Evolutionary conservation across 2,888 invertebrate genomes (phyloP).

Genomic region (Drosophila aldrichi): DNA sequence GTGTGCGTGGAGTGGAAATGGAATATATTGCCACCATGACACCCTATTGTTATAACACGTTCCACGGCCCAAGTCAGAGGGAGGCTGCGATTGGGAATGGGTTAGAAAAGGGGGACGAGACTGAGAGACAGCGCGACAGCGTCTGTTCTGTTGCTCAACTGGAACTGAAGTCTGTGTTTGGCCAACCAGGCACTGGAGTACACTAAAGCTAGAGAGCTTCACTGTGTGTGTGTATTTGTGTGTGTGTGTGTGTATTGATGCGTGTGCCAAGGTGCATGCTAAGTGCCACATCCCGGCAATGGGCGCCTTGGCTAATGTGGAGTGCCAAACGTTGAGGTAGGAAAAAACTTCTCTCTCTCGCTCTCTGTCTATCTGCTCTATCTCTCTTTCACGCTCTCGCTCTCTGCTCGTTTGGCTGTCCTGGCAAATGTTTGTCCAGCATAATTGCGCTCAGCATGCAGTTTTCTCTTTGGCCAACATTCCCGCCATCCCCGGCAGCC

Average conservation of each 20-base stretch:
- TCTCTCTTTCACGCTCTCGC: not conserved
- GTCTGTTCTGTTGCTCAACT: slow-evolving; percentile 20
- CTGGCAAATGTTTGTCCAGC: slow-evolving; percentile 78
- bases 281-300: slow-evolving; percentile 60
- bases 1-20: not conserved
- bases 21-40: slow-evolving; percentile 49
- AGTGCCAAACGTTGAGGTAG: not conserved
- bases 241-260: slow-evolving; percentile 44
- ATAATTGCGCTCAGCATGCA: slow-evolving; percentile 82
- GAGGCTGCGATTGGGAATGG: slow-evolving; percentile 7
- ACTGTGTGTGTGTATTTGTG: slow-evolving; percentile 1
- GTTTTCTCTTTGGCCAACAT: slow-evolving; percentile 47
- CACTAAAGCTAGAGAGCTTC: slow-evolving; percentile 52
- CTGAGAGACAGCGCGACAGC: slow-evolving; percentile 17
- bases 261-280: slow-evolving; percentile 75
- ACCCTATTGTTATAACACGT: slow-evolving; percentile 78
- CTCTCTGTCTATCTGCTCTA: not conserved
- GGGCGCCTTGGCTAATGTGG: slow-evolving; percentile 9
- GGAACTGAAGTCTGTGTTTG: slow-evolving; percentile 60
- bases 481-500: slow-evolving; percentile 2
- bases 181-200: slow-evolving; percentile 65
- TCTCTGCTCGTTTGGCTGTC: slow-evolving; percentile 32
- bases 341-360: not conserved
- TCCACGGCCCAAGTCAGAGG: slow-evolving; percentile 57
- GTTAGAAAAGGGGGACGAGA: not conserved